A percentile compares a stretch with the other conserved stretches of the same genome.
These are phyloP conservation scores for Paratilapia polleni DNA, from an alignment of 2,113 vertebrate genomes.

Conservation along the genomic window DNA sequence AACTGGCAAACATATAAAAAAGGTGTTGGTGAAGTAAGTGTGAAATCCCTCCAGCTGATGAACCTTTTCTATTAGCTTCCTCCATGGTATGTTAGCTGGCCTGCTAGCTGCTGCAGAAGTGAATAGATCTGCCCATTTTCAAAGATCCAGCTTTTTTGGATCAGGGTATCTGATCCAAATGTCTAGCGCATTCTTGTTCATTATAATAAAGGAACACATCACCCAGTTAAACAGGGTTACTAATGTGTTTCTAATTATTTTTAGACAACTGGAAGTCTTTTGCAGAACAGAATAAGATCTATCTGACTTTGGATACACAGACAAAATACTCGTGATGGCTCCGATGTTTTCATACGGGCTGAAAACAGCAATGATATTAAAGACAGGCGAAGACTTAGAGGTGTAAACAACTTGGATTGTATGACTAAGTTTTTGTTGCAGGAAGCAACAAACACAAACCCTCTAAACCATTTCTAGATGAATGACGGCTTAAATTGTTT, in stretches of 20 bases:
- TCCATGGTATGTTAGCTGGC: background rate
- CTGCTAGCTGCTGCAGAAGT: background rate
- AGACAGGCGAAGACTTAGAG: background rate
- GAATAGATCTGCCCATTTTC: background rate
- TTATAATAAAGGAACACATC: background rate
- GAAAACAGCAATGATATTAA: background rate
- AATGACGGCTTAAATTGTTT: background rate
- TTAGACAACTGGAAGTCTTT: background rate
- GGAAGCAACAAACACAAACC: background rate
- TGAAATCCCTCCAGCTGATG: background rate
- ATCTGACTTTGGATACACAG: background rate
- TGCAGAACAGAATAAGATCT: background rate
- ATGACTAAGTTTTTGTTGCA: background rate
- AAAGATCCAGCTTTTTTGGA: background rate
- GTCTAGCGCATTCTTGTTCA: background rate
- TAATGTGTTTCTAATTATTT: background rate
- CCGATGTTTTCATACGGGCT: background rate
- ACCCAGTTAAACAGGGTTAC: background rate
- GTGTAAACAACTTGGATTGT: background rate
- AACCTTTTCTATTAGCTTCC: background rate
- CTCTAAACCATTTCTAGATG: background rate
- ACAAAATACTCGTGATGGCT: accelerated
- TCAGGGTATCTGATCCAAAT: background rate
- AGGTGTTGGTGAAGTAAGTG: background rate
- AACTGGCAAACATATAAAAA: background rate